Conservation (phyloP, 2,888 invertebrate genomes). For the Ormyrus thymus region DNA sequence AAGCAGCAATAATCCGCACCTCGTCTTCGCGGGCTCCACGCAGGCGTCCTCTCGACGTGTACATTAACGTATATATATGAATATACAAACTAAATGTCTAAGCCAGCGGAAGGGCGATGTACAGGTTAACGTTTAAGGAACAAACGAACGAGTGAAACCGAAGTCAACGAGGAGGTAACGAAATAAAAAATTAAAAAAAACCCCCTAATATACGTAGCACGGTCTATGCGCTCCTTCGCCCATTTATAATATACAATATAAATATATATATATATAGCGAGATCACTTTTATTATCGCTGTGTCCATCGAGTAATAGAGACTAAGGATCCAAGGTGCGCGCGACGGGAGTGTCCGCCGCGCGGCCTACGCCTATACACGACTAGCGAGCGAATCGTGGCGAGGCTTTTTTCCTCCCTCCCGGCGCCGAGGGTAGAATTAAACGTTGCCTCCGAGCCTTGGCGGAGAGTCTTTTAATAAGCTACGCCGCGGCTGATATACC, state of each 20-base stretch:
- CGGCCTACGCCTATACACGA: constrained; percentile 5
- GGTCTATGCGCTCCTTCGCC: constrained; percentile 40
- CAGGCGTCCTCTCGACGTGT: neutral
- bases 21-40: constrained; percentile 18
- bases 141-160: neutral
- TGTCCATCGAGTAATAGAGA: constrained; percentile 27
- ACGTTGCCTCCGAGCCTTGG: too few relatives aligned
- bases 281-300: constrained; percentile 32
- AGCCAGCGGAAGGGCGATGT: neutral
- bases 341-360: constrained; percentile 5
- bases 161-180: neutral
- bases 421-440: too few relatives aligned
- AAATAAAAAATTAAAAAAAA: neutral
- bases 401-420: too few relatives aligned
- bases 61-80: neutral
- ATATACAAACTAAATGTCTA: neutral
- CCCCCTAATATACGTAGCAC: constrained; percentile 35
- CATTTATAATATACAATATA: neutral
- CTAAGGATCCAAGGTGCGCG: constrained; percentile 3
- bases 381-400: too few relatives aligned
- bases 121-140: neutral
- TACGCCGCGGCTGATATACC: too few relatives aligned
- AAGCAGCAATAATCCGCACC: constrained; percentile 43
- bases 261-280: neutral
- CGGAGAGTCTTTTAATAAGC: too few relatives aligned